Evolutionary conservation across 1,140 invertebrate genomes (phyloP), one percentile per base, ranked within the genome.

Genomic region (Calycopis cecrops): DNA sequence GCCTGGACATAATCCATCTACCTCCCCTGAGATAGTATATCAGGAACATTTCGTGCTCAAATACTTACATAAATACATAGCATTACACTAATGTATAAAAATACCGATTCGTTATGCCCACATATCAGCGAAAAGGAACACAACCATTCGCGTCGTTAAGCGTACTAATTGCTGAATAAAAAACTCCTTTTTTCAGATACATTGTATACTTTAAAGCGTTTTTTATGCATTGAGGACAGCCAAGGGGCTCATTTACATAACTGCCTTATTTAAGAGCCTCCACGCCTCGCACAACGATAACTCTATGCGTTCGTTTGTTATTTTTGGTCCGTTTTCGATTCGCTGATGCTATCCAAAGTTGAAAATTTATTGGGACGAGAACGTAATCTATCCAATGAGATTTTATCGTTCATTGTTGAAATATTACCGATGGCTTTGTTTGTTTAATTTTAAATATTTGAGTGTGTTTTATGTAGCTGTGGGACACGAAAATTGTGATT

Each of bases 221-320:
- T 44, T 44, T 44, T 44, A 42, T 35, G 16, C 56, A 48, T 38
- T 38, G 53, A 56, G 35, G 54, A 59, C 56, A 59, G 56, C 44
- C 56, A 52, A 48, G 52, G 35, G 40, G 37, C 61, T 56, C n/a
- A 63, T 63, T 63, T 53, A 59, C 61, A 63, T 59, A 62, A 63
- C 57, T 57, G 51, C 48, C 57, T 63, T 59, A 63, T 59, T 59
- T 63, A 59, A 47, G 53, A 56, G 38, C 35, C 34, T 54, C 55
- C 57, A 16, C 47, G 47, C 12, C 47, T 35, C 48, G 35, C 18
- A 14, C 38, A 35, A 2, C 44, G 44, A 48, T 35, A 55, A 35
- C 54, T 55, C 54, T 47, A 33, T 52, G 33, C 4, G 28, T 48
- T 48, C 47, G 11, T 48, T 48, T 33, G 10, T 21, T 48, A 12